phyloP scores from a whole-genome alignment of 2,888 invertebrate genomes.

The Hololepta plana region DNA sequence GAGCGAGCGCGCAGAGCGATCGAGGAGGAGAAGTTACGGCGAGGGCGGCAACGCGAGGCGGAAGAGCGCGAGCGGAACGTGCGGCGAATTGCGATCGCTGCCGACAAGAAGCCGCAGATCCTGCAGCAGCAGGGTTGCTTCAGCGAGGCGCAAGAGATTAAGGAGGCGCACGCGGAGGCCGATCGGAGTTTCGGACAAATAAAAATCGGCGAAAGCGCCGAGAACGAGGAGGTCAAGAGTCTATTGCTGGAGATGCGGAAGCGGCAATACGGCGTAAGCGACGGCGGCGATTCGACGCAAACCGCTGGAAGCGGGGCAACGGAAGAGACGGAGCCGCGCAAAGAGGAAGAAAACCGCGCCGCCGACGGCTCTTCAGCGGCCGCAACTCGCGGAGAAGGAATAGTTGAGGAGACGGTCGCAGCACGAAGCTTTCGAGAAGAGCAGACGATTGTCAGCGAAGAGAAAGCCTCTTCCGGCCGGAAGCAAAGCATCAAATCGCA shows the following conservation, averaged over 20 bases:
- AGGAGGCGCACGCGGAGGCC: constrained; percentile 16
- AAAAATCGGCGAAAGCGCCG: background rate
- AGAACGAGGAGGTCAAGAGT: constrained; percentile 1
- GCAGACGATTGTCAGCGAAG: background rate
- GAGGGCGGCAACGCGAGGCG: too few relatives aligned
- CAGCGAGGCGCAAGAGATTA: constrained; percentile 18
- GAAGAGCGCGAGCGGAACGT: too few relatives aligned
- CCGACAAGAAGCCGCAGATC: background rate
- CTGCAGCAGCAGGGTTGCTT: background rate
- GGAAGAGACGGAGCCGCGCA: background rate
- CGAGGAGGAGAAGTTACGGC: too few relatives aligned
- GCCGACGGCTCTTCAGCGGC: too few relatives aligned
- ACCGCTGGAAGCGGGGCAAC: too few relatives aligned
- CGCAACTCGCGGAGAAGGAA: background rate
- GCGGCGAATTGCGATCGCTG: too few relatives aligned
- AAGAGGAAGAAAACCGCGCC: constrained; percentile 6
- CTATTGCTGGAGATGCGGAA: background rate
- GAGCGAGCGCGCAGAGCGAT: too few relatives aligned
- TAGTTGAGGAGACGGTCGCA: background rate
- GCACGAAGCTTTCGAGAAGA: background rate
- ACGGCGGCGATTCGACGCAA: constrained; percentile 5
- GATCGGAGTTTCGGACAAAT: constrained; percentile 8
- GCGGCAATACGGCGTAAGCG: constrained; percentile 1
- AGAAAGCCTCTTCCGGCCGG: too few relatives aligned
- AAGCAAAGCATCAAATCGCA: too few relatives aligned